Evolutionary conservation across 2,797 vertebrate genomes (phyloP), one percentile per base, ranked within the genome.

Genomic region (Danio tinwini): DNA sequence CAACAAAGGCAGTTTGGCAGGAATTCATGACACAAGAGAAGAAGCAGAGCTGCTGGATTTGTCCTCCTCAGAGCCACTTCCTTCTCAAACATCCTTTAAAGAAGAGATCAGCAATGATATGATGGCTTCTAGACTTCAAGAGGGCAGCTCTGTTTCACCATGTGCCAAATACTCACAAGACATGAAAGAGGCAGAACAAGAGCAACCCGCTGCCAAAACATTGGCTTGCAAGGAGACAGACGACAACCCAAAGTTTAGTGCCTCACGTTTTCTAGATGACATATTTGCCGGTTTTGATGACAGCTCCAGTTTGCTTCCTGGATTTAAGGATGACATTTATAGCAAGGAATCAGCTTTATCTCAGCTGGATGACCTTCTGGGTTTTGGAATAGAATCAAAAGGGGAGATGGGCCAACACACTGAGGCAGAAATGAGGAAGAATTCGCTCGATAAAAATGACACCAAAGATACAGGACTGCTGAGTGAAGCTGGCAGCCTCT

Each of bases 231-330:
- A 85, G 40, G 76, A 78, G n/a, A 85, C 78, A 63, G 86, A 85
- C 47, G 2, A 82, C 5, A 77, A 89, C 72, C 81, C 87, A 74
- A 84, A 86, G 83, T 83, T 83, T 9, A 85, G 85, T 85, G 49
- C 90, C 6, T 89, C 91, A 0, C 89, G 88, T 87, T 93, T 94
- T 86, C 89, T 94, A 0, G 91, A 94, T 78, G 93, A 94, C 80
- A 87, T 94, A 74, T 93, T 94, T 21, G 87, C 92, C 17, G 91
- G 88, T 73, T 88, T 93, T 45, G 91, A 90, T 14, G 83, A 89
- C 80, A 78, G 87, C 85, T 88, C 90, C 47, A 58, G 78, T 74
- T 81, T 92, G 81, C 82, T 91, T 11, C 90, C 88, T 21, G 89
- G 89, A 80, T 86, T 92, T 64, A 86, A 81, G 78, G 87, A 87